Evolutionary conservation across 2,888 invertebrate genomes (phyloP).

Genomic region (Bedellia somnulentella): DNA sequence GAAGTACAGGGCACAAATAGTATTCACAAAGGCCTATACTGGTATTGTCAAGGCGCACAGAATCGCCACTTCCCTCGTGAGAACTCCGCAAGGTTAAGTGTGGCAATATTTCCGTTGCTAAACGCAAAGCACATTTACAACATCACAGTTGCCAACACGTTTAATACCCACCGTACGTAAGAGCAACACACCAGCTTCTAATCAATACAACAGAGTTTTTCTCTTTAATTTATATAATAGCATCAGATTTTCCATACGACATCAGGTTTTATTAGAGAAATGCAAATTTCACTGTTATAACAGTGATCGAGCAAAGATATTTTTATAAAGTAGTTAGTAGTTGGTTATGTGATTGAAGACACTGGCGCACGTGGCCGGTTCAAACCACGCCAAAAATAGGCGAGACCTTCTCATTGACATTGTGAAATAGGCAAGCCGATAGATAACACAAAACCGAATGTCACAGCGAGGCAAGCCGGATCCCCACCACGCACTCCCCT

Average conservation of each 20-base stretch:
- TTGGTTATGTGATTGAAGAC: too few species aligned
- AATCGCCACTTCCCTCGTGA: constrained; percentile 61
- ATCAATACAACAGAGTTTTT: neutral
- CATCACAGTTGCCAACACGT: constrained; percentile 50
- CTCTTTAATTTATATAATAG: neutral
- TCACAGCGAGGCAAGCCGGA: constrained; percentile 49
- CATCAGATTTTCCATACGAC: too few species aligned
- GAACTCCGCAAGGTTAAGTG: constrained; percentile 59
- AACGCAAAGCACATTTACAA: constrained; percentile 56
- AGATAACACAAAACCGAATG: constrained; percentile 57
- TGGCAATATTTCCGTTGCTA: constrained; percentile 59
- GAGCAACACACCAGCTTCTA: neutral
- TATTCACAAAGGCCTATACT: constrained; percentile 48
- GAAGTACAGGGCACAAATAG: too few species aligned
- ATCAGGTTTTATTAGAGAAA: too few species aligned
- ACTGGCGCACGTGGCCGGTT: constrained; percentile 21
- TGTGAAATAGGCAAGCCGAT: constrained; percentile 59
- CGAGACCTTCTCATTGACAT: constrained; percentile 62
- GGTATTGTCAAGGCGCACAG: constrained; percentile 56
- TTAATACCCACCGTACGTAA: constrained; percentile 32
- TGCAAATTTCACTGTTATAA: too few species aligned
- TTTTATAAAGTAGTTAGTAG: too few species aligned
- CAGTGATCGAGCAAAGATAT: too few species aligned
- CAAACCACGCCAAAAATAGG: constrained; percentile 41
- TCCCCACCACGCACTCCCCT: constrained; percentile 31